Evolutionary conservation across 2,797 vertebrate genomes (phyloP), one percentile per base, ranked within the genome.

Genomic region (Lepus townsendii): DNA sequence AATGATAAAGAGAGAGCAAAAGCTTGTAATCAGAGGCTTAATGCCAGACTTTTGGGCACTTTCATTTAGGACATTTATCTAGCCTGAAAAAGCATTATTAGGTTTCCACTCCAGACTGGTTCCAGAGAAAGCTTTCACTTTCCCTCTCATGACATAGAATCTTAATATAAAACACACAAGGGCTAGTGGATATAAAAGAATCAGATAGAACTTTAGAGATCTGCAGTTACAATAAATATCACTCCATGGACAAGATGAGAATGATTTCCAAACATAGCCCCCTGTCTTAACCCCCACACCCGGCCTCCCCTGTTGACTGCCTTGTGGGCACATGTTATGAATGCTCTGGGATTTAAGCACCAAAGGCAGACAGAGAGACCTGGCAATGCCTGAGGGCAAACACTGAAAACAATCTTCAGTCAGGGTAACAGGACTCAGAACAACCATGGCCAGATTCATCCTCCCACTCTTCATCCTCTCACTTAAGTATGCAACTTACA

Each of bases 11-110:
- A 35, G 42, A 93, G 66, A 75, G 52, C 65, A 95, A 95, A 95
- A 86, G 27, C 78, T 95, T 75, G n/a, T 90, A 78, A 93, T 90
- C 77, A 93, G 54, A 80, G 47, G 85, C 2, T 6, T 60, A 82
- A 83, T 24, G 32, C 94, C 62, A 86, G 66, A 88, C 42, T 87
- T 87, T 54, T 76, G 85, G 94, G 66, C 92, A 93, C 63, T 93
- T 93, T 95, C 75, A 93, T 79, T 91, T 90, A 94, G 88, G 90
- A 96, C 76, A 88, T 76, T 85, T 94, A 94, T 90, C 92, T 72
- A 86, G 38, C n/a, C 62, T 62, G 47, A 27, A 42, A 50, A 57
- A 76, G n/a, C 66, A 72, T 94, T 87, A 79, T 88, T 95, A 88
- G 50, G 38, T 93, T 97, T 97, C 79, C 52, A 88, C 69, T 77